phyloP scores from a whole-genome alignment of 2,888 invertebrate species.

The Blastobasis lacticolella region DNA sequence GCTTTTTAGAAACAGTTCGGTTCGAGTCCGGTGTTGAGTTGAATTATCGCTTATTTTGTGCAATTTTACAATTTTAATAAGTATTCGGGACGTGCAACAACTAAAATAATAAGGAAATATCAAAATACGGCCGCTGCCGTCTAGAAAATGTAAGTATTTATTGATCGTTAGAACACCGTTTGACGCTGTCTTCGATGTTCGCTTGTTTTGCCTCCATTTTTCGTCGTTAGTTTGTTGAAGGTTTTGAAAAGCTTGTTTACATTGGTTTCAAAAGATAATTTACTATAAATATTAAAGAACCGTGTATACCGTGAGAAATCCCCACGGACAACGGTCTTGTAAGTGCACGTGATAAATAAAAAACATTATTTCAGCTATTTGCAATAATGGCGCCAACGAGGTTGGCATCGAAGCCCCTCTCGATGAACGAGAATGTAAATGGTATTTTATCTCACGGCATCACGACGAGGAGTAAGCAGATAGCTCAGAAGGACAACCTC shows the following conservation, averaged over 20 bases:
- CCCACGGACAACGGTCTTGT: constrained; percentile 12
- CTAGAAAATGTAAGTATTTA: constrained; percentile 45
- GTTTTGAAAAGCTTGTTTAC: constrained; percentile 47
- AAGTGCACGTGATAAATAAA: constrained; percentile 33
- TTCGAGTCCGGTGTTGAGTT: constrained; percentile 54
- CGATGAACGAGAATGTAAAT: constrained; percentile 58
- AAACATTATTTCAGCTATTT: constrained; percentile 35
- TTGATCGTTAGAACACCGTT: constrained; percentile 30
- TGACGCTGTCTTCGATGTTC: constrained; percentile 50
- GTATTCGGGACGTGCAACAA: constrained; percentile 33
- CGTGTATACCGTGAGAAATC: constrained; percentile 14
- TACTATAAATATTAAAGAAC: neutral
- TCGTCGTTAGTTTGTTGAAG: constrained; percentile 52
- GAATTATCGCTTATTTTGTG: constrained; percentile 41
- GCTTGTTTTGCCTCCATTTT: constrained; percentile 72
- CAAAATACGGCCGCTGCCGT: constrained; percentile 52
- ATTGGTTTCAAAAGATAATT: constrained; percentile 12
- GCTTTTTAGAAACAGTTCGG: constrained; percentile 52
- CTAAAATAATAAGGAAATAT: constrained; percentile 29
- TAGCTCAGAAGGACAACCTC: constrained; percentile 51
- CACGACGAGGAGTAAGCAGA: constrained; percentile 77
- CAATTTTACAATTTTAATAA: constrained; percentile 33
- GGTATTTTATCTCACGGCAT: constrained; percentile 68
- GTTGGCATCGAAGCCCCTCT: constrained; percentile 68
- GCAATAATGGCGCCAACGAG: constrained; percentile 77